These are phyloP conservation scores for Dermolepida albohirtum DNA, from an alignment of 2,888 invertebrate genomes.

Conservation along the genomic window DNA sequence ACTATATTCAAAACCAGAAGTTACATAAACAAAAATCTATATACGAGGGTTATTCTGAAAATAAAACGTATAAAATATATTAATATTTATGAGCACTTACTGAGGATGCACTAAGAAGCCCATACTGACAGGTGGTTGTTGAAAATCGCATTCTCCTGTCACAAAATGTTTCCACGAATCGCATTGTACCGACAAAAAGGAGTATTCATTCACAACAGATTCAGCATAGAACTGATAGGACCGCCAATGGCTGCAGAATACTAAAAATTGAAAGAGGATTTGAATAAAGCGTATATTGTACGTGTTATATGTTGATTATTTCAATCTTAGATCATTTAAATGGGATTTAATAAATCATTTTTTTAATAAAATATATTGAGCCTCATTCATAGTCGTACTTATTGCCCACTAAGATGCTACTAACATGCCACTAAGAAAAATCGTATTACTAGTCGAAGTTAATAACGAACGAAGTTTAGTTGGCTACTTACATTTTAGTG, in stretches of 20 bases:
- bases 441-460: no score
- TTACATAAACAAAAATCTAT: no score
- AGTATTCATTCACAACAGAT: slow-evolving; percentile 67
- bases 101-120: slow-evolving; percentile 50
- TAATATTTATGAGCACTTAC: slow-evolving; percentile 58
- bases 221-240: slow-evolving; percentile 73
- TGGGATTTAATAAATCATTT: no score
- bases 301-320: no score
- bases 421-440: no score
- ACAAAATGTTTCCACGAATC: slow-evolving; percentile 66
- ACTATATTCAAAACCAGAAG: no score
- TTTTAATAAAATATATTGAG: no score
- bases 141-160: slow-evolving; percentile 63
- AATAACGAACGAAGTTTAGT: no score
- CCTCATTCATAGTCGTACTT: no score
- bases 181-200: slow-evolving; percentile 68
- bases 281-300: background rate
- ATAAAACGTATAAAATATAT: slow-evolving; percentile 52
- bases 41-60: background rate
- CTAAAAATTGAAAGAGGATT: slow-evolving; percentile 58
- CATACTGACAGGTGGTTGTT: slow-evolving; percentile 47
- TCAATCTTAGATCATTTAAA: no score
- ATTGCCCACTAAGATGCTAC: no score
- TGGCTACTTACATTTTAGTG: no score
- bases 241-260: slow-evolving; percentile 76